A percentile compares a stretch with the other conserved stretches of the same genome.
Conservation (phyloP, 1,140 invertebrate genomes). For the Dinothrombium tinctorium region DNA sequence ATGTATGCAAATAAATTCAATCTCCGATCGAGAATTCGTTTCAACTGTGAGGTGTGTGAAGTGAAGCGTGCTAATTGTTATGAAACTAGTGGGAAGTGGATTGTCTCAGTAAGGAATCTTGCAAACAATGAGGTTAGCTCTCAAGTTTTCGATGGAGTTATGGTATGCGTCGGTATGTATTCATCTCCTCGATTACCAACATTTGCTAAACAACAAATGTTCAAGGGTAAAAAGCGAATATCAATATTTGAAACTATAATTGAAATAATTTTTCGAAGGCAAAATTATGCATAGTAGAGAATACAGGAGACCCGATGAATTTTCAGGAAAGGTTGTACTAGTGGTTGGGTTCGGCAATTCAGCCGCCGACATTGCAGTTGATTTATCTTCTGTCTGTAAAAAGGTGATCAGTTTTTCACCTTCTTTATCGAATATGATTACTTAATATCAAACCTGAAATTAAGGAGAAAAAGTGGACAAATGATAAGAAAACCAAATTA, state of each 20-base stretch:
- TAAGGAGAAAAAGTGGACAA: no score
- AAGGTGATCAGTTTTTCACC: no score
- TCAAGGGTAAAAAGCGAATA: conserved; percentile 13
- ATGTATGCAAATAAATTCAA: conserved; percentile 17
- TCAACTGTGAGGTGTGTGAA: conserved; percentile 8
- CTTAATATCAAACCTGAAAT: no score
- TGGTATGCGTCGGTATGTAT: conserved; percentile 19
- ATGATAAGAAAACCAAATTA: no score
- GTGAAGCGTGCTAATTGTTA: conserved; percentile 18
- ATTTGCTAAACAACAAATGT: conserved; percentile 16
- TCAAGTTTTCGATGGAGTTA: conserved; percentile 14
- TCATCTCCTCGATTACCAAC: conserved; percentile 17
- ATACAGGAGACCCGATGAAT: conserved; percentile 20
- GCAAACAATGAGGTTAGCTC: conserved; percentile 13
- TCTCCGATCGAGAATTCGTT: conserved; percentile 10
- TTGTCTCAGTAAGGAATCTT: conserved; percentile 17
- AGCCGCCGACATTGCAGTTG: conserved; percentile 21
- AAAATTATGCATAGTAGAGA: conserved; percentile 25
- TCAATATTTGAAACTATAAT: no score
- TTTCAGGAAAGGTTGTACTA: conserved; percentile 23
- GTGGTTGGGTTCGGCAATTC: conserved; percentile 32
- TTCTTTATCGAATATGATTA: no score
- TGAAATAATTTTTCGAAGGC: no score
- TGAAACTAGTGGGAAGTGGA: conserved; percentile 20
- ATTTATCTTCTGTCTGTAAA: conserved; percentile 11